Base-by-base conservation (phyloP, 2,113 vertebrate genomes). In the Etheostoma spectabile region DNA sequence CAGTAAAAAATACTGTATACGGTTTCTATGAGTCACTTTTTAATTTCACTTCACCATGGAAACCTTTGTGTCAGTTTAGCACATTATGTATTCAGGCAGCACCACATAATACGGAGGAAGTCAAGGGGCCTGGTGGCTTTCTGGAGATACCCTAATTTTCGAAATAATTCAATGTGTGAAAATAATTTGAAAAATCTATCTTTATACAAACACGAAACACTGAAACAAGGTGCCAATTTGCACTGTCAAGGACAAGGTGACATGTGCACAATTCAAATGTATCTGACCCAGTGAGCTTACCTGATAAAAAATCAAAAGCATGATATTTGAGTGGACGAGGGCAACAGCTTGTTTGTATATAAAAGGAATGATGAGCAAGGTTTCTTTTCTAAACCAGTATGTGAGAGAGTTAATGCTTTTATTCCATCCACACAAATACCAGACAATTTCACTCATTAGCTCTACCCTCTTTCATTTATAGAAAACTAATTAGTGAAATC, bases 401-500 rank as follows among this genome's bases (percentile, higher is more conserved):
- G 42, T 55, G 19, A 49, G 67, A 70, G 48, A 67, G 65, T 42
- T 42, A 0, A 42, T 61, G 10, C 27, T 78, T 38, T 62, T 53
- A 65, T 70, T 65, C 2, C 52, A 78, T 63, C 49, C 48, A 69
- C 24, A 88, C 62, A 84, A 81, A 81, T 33, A 27, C 21, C 49
- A 33, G 13, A 69, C 51, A 55, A 42, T 63, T 77, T 74, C 22
- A 49, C 35, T 38, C 6, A 61, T 82, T 79, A 82, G 46, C n/a
- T 62, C 62, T 21, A 57, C 57, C 12, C 27, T 59, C 27, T 77
- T 76, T 78, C 38, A 68, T 63, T 82, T 74, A 57, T 60, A 15
- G n/a, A 79, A 51, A 16, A 59, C 30, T 59, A 66, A 74, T 77
- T 73, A 73, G 30, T 74, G 56, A 85, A 68, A 87, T 85, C 53